Conservation (phyloP, 2,113 vertebrate species). For the Campylorhamphus procurvoides region DNA sequence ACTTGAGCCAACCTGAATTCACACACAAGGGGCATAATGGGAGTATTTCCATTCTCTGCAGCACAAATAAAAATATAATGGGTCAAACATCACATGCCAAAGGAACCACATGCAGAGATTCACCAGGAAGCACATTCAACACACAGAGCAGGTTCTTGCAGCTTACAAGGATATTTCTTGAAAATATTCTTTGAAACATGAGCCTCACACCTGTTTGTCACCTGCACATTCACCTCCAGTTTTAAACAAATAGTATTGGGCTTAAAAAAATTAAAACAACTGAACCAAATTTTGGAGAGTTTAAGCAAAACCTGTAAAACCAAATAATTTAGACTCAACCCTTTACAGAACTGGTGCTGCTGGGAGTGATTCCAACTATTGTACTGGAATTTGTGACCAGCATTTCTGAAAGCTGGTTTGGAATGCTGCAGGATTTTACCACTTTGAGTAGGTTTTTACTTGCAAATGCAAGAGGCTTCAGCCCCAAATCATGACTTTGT, state of each 20-base stretch:
- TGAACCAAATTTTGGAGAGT: background rate
- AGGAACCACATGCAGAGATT: background rate
- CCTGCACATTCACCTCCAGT: background rate
- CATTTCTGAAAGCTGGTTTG: background rate
- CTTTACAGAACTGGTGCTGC: background rate
- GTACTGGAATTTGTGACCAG: background rate
- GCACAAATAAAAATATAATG: background rate
- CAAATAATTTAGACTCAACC: background rate
- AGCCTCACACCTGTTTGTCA: no score
- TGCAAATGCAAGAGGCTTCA: background rate
- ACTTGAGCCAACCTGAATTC: background rate
- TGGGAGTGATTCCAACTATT: background rate
- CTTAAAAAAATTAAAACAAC: background rate
- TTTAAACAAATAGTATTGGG: background rate
- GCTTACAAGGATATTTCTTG: background rate
- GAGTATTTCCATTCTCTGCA: background rate
- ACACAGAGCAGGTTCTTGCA: background rate
- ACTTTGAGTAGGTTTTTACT: background rate
- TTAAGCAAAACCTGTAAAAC: background rate
- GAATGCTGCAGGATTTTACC: background rate
- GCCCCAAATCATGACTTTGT: background rate
- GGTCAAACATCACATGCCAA: background rate
- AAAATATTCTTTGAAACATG: background rate
- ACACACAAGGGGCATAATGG: background rate
- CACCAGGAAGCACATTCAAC: background rate